Base-by-base conservation (phyloP, 1,140 invertebrate species). In the Dendrolimus punctatus region DNA sequence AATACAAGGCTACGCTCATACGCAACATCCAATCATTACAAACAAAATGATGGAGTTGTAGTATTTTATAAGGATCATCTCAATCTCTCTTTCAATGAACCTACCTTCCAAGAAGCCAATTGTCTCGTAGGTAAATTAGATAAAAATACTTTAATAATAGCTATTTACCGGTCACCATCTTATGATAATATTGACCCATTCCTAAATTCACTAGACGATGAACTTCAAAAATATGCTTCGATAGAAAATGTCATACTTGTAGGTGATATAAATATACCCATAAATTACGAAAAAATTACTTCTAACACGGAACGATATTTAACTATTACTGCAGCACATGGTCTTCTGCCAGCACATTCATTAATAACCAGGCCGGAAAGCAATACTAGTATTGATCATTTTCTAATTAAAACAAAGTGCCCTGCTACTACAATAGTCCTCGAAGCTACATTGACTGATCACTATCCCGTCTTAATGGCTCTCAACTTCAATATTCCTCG, bases 1-100 rank as follows among this genome's bases (percentile, higher is more conserved):
- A 37, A 1, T 58, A n/a, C 4, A 39, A 0, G 56, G 51, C 6
- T 58, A 53, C 7, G 4, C 44, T 6, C 39, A 2, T n/a, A 9
- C 6, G 7, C 1, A 8, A 58, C 60, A 3, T 42, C 7, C 9
- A 48, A 10, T 6, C 49, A 60, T 37, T 36, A 7, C 5, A 62
- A 57, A 6, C 60, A 66, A 55, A 62, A 62, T 42, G 55, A 58
- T 46, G 64, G 64, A 8, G 50, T 62, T 6, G 60, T 62, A 5
- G 48, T 60, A 4, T 62, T 58, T 48, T 10, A 57, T 3, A 52
- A 55, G 37, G 44, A 62, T n/a, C 8, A 23, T 38, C 6, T 60
- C 10, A 41, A 6, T 36, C 8, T 40, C 7, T 6, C 5, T 9
- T 43, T 53, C 4, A 8, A 41, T 8, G 56, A 58, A 36, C 56